Evolutionary conservation across 2,113 vertebrate species (phyloP).

Genomic region (Haplotaxodon microlepis): DNA sequence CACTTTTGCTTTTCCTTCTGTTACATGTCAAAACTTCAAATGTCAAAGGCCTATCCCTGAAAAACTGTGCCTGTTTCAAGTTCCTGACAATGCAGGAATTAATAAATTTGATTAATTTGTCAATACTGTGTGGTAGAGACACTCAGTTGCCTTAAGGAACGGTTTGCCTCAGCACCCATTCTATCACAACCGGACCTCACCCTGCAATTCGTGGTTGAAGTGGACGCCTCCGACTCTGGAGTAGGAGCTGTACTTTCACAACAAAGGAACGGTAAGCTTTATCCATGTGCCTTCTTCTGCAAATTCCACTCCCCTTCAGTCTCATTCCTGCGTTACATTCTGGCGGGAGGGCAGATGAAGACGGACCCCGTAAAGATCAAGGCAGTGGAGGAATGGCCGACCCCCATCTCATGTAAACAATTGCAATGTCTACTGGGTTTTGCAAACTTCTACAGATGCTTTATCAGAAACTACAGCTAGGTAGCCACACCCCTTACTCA

Average conservation of each 20-base stretch:
- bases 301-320: background rate
- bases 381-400: background rate
- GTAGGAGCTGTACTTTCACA: background rate
- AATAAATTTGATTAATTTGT: background rate
- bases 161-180: background rate
- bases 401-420: background rate
- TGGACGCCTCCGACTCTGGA: background rate
- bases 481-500: background rate
- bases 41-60: background rate
- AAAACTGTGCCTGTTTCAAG: background rate
- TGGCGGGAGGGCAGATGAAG: background rate
- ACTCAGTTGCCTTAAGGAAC: background rate
- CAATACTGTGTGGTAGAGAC: background rate
- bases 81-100: background rate
- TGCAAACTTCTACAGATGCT: background rate
- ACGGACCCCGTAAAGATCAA: background rate
- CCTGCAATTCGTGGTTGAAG: background rate
- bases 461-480: background rate
- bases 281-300: background rate
- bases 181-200: background rate
- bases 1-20: background rate
- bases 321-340: background rate
- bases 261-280: background rate
- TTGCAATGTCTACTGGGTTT: background rate
- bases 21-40: background rate